Conservation (phyloP, 2,113 vertebrate species). For the Pampusana beccarii region DNA sequence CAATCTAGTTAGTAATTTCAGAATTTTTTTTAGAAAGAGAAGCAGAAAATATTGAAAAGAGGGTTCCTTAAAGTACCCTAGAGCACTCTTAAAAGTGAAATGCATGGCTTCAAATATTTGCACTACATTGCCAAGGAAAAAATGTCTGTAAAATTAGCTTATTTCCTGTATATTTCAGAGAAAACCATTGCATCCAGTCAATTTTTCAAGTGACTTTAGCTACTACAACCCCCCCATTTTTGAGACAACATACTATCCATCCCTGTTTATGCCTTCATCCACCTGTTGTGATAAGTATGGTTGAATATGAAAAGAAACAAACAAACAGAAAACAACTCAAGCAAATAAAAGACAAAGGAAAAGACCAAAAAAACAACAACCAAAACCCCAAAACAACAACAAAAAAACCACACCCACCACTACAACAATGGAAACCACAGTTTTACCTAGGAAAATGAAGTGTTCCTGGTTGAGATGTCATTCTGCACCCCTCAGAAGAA, state of each 20-base stretch:
- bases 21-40: not conserved
- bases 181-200: not conserved
- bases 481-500: not conserved
- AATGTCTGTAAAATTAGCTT: not conserved
- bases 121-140: not conserved
- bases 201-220: not conserved
- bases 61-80: not conserved
- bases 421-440: accelerated
- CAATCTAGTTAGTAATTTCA: not conserved
- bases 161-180: not conserved
- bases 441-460: not conserved
- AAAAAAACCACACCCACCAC: accelerated
- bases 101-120: not conserved
- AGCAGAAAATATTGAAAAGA: not conserved
- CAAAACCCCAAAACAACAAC: not conserved
- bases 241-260: not conserved
- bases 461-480: not conserved
- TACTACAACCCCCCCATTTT: not conserved
- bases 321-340: no score
- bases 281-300: not conserved
- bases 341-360: no score
- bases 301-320: not conserved
- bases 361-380: no score
- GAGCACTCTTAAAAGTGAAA: not conserved
- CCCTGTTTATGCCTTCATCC: not conserved